Evolutionary conservation across 2,797 vertebrate genomes (phyloP), one percentile per base, ranked within the genome.

Genomic region (Pseudochromis fuscus): DNA sequence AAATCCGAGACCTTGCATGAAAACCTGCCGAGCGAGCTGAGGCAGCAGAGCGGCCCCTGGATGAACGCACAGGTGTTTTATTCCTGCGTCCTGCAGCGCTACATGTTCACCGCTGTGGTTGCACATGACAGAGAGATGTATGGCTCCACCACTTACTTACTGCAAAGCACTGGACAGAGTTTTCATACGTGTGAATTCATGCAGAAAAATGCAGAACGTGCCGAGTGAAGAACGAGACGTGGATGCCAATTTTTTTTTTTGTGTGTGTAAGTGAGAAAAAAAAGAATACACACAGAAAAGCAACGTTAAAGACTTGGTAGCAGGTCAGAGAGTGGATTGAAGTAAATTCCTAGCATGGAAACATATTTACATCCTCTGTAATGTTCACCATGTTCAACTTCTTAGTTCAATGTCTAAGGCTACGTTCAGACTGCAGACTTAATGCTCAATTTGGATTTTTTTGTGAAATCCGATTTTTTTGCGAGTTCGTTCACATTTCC

Each of bases 11-110:
- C 25, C 56, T 15, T 3, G 15, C 37, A 31, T 77, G 71, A 74
- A 50, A 62, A 58, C n/a, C 68, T 7, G 61, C 64, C 40, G 10
- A 52, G 65, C 38, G 69, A 76, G 61, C 48, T 19, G 72, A 53
- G 45, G 7, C 50, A 53, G 2, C 30, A 1, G 45, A 62, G 71
- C 11, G 10, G 30, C 42, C 63, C 52, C 40, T 15, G 59, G 59
- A 46, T 15, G 61, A 30, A 67, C 1, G 55, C 28, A 15, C 61
- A 62, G 65, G 50, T 63, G 73, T 30, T 68, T 67, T 4, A 25
- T 46, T 16, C 48, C 37, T 3, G 31, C 5, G 50, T 69, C 69
- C 72, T 63, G 66, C 46, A 46, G 72, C 23, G 40, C 66, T 51
- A 18, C 68, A 55, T 1, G 56, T 25, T 46, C 51, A 18, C 4